Conservation (phyloP, 2,113 vertebrate species). For the Otocyon megalotis region DNA sequence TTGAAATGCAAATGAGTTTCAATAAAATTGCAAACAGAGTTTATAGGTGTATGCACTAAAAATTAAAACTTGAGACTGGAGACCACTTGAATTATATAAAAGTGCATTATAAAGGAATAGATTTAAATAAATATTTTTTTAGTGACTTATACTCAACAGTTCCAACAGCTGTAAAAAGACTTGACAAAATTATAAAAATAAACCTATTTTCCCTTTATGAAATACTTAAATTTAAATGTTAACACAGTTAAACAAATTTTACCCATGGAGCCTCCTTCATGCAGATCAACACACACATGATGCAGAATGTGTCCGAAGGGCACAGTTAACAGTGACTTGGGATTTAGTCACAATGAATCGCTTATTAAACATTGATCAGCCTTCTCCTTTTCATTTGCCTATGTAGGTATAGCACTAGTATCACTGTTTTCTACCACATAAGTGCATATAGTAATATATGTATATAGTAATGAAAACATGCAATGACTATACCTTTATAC, state of each 20-base stretch:
- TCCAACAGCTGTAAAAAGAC: background rate
- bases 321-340: background rate
- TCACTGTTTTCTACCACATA: background rate
- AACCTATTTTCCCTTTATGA: background rate
- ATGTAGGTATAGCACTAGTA: background rate
- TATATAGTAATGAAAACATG: background rate
- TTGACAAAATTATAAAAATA: background rate
- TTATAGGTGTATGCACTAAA: background rate
- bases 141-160: background rate
- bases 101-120: background rate
- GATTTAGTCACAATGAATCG: background rate
- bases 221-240: background rate
- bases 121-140: background rate
- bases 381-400: background rate
- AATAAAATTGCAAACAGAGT: background rate
- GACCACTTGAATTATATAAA: background rate
- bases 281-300: rapidly evolving
- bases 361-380: background rate
- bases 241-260: background rate
- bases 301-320: background rate
- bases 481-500: background rate
- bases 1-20: background rate
- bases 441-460: background rate
- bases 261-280: too few relatives aligned
- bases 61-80: background rate